Conservation (phyloP, 2,797 vertebrate genomes). For the Rhinatrema bivittatum region DNA sequence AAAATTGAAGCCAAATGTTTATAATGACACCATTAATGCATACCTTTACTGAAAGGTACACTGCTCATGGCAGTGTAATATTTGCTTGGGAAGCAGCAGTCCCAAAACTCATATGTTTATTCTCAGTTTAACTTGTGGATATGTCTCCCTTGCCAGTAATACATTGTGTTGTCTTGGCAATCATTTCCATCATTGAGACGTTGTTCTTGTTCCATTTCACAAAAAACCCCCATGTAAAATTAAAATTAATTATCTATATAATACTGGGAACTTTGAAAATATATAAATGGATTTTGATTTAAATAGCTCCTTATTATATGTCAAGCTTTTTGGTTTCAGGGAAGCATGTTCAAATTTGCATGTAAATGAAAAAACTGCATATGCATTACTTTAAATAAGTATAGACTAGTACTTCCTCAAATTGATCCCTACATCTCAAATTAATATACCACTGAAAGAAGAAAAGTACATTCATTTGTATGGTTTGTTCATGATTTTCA, state of each 20-base stretch:
- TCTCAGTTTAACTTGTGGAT: slow-evolving; percentile 9
- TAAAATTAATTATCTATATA: slow-evolving; percentile 29
- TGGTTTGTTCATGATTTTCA: too few relatives aligned
- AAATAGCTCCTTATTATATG: slow-evolving; percentile 4
- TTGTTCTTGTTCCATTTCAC: slow-evolving; percentile 7
- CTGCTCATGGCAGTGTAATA: slow-evolving; percentile 39
- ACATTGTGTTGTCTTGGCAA: slow-evolving; percentile 6
- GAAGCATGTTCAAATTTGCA: slow-evolving; percentile 22
- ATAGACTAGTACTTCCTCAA: slow-evolving; percentile 12
- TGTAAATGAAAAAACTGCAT: slow-evolving; percentile 27
- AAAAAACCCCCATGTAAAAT: slow-evolving; percentile 5
- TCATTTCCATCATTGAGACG: neutral
- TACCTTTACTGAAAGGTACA: slow-evolving; percentile 24
- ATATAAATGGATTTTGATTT: slow-evolving; percentile 19
- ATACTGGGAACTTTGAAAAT: slow-evolving; percentile 13
- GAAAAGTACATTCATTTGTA: too few relatives aligned
- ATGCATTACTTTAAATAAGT: neutral
- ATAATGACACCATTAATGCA: slow-evolving; percentile 46
- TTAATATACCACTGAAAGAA: too few relatives aligned
- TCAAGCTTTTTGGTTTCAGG: neutral
- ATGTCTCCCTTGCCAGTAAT: slow-evolving; percentile 13
- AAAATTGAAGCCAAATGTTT: slow-evolving; percentile 41
- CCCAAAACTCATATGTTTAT: slow-evolving; percentile 44
- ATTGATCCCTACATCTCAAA: slow-evolving; percentile 5
- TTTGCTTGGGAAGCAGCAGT: slow-evolving; percentile 44